phyloP scores from a whole-genome alignment of 2,113 vertebrate species.

The Oenanthe oenanthe region DNA sequence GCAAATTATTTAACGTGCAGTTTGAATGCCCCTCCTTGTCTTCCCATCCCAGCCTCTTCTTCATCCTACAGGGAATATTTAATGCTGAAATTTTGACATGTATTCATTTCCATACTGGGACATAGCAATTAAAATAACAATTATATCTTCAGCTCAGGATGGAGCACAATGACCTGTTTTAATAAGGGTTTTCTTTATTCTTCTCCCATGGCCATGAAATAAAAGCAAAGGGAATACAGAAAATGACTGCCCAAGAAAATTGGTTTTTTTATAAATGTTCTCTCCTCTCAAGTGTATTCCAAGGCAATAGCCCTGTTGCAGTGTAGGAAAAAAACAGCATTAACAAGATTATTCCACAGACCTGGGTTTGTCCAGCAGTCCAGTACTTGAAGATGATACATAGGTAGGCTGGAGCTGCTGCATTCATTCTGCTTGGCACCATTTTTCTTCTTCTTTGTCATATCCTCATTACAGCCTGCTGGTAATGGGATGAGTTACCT shows the following conservation, averaged over 20 bases:
- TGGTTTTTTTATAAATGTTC: constrained; percentile 51
- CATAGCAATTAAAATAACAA: not conserved
- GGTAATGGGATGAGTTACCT: constrained; percentile 15
- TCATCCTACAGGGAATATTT: not conserved
- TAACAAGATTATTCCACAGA: constrained; percentile 6
- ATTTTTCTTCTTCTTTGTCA: constrained; percentile 25
- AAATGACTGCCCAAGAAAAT: constrained; percentile 32
- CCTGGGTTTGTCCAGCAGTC: not conserved
- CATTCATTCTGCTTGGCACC: not conserved
- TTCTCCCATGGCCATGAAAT: constrained; percentile 37
- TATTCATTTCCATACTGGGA: constrained; percentile 22
- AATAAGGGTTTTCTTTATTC: constrained; percentile 32
- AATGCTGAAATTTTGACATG: not conserved
- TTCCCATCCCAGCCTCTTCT: not conserved
- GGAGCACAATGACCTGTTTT: constrained; percentile 30
- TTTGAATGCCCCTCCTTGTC: not conserved
- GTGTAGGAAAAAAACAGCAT: not conserved
- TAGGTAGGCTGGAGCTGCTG: not conserved
- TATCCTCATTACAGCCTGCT: constrained; percentile 19
- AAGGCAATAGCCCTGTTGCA: not conserved
- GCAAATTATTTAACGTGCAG: not conserved
- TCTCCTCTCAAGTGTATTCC: constrained; percentile 36
- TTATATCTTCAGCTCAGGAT: constrained; percentile 21
- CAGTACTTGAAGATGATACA: not conserved
- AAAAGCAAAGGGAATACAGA: constrained; percentile 25